Evolutionary conservation across 2,888 invertebrate species (phyloP), one percentile per base, ranked within the genome.

Genomic region (Asteroscopus sphinx): DNA sequence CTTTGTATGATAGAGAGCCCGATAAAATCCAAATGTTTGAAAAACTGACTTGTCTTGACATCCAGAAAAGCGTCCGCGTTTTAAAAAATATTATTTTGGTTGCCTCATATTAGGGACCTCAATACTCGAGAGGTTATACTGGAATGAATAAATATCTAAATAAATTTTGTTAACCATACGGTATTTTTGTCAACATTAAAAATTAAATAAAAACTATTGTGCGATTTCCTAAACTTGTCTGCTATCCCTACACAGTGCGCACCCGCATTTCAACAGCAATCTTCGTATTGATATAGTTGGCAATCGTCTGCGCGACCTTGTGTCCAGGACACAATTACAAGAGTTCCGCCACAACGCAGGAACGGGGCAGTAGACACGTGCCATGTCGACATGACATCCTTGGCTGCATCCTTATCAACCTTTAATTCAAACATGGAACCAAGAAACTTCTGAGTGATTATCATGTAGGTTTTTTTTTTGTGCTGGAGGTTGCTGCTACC

Each of bases 221-320:
- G 9, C 3, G n/a, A 8, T 1, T 13, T 41, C 15, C 11, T 0
- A 9, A 16, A 2, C n/a, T 73, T 65, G 73, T 80, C 17, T 87
- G 82, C 77, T 48, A 35, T 51, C 84, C 37, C 56, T 88, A 77
- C 80, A 0, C 8, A 40, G 44, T 53, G 60, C 71, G 59, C 80
- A 83, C 89, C 90, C 88, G 88, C 83, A 90, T 86, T 80, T 84
- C 63, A 83, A 80, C 79, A 68, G 84, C 91, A 93, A 93, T 92
- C 89, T 90, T 88, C 89, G 84, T 83, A 90, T 89, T 91, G 88
- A 85, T 87, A 85, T 78, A 86, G 88, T 89, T 88, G 88, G 81
- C 81, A 76, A 79, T 77, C 74, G 77, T 51, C 47, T 66, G 62
- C 68, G 67, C 77, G 88, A 89, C 93, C 93, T 92, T 91, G 90